These are phyloP conservation scores for Lithophane ornitopus DNA, from an alignment of 2,888 invertebrate species.

Conservation along the genomic window DNA sequence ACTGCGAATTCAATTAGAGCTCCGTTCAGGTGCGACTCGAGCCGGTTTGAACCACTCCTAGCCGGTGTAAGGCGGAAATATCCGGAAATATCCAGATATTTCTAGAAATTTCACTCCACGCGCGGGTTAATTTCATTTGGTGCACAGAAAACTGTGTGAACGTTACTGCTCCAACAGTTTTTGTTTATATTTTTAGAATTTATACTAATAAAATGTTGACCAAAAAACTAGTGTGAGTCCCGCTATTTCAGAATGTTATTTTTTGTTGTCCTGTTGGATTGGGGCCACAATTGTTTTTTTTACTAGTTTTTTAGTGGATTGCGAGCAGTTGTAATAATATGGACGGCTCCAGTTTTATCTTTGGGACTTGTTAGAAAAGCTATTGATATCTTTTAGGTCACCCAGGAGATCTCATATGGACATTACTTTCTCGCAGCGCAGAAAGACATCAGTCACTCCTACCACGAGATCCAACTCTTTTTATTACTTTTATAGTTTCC, in stretches of 20 bases:
- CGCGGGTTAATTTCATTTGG: slow-evolving; percentile 76
- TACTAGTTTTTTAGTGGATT: neutral
- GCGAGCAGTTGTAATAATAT: neutral
- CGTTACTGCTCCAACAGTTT: slow-evolving; percentile 53
- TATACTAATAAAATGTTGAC: slow-evolving; percentile 47
- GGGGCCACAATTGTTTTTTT: slow-evolving; percentile 29
- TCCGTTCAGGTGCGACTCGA: slow-evolving; percentile 69
- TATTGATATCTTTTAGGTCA: neutral
- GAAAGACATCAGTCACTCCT: neutral
- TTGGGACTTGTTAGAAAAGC: neutral
- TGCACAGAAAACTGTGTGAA: slow-evolving; percentile 59
- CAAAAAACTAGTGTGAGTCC: slow-evolving; percentile 31
- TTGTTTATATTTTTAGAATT: slow-evolving; percentile 59
- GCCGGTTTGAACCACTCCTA: slow-evolving; percentile 60
- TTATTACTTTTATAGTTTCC: neutral
- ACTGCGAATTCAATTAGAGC: slow-evolving; percentile 77
- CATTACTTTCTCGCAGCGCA: neutral
- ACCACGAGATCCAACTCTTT: neutral
- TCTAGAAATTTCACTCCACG: slow-evolving; percentile 72
- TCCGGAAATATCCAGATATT: slow-evolving; percentile 73
- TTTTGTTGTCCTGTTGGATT: slow-evolving; percentile 31
- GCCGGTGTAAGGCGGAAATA: slow-evolving; percentile 62
- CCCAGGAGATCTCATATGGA: neutral
- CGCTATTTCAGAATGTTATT: slow-evolving; percentile 18
- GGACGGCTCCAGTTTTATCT: neutral